phyloP scores from a whole-genome alignment of 2,113 vertebrate species.

The Eurypyga helias region DNA sequence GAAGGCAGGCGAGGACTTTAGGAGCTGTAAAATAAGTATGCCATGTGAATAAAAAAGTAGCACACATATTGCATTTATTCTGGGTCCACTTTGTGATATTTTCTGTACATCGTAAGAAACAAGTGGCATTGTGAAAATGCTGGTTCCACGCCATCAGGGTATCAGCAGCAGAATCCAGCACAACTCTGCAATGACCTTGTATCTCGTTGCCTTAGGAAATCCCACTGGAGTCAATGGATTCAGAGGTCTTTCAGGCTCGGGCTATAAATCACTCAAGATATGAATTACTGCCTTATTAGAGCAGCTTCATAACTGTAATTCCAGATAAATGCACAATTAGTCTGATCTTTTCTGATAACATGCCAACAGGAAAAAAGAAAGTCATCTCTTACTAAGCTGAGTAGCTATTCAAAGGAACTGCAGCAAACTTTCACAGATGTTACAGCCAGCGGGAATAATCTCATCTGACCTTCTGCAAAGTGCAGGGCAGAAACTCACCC shows the following conservation, averaged over 20 bases:
- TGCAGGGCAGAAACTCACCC: background rate
- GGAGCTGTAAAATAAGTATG: background rate
- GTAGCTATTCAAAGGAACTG: background rate
- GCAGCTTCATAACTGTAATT: conserved; percentile 54
- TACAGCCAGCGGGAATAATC: background rate
- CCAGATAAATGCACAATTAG: conserved; percentile 50
- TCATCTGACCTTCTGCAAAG: background rate
- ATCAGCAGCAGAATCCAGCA: background rate
- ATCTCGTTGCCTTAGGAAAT: background rate
- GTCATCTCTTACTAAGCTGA: background rate
- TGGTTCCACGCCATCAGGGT: background rate
- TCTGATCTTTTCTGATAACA: conserved; percentile 42
- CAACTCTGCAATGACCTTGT: background rate
- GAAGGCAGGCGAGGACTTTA: background rate
- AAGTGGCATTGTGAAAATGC: accelerated
- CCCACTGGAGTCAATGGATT: background rate
- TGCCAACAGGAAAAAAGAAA: background rate
- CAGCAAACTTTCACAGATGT: conserved; percentile 3
- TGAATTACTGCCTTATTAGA: conserved; percentile 60
- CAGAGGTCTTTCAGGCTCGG: conserved; percentile 6
- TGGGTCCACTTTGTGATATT: background rate
- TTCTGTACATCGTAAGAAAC: background rate
- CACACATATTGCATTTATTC: background rate
- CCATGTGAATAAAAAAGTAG: background rate
- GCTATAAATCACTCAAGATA: conserved; percentile 43